Percentiles rank a stretch among this genome's conserved stretches.
phyloP scores from a whole-genome alignment of 2,797 vertebrate species.

The Danio tinwini region DNA sequence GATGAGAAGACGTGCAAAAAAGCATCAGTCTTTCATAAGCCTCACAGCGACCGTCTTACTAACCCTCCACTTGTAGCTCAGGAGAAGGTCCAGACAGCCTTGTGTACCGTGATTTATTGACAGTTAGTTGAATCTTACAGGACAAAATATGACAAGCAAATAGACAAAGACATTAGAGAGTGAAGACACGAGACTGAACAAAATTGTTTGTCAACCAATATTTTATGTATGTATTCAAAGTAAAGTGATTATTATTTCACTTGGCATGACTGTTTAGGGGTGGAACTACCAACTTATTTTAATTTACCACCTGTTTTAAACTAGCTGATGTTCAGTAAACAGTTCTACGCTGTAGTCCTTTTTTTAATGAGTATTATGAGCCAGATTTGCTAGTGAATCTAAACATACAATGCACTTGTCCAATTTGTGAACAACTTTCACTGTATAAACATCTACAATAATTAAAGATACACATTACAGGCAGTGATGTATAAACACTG shows the following conservation, averaged over 20 bases:
- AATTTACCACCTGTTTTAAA: background rate
- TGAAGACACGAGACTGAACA: background rate
- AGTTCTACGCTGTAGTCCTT: background rate
- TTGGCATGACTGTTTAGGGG: background rate
- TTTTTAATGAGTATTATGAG: background rate
- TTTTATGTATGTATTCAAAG: background rate
- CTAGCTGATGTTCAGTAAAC: background rate
- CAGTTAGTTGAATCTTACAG: background rate
- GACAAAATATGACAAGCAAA: slow-evolving; percentile 8
- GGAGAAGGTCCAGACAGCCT: slow-evolving; percentile 19
- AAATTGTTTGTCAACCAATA: background rate
- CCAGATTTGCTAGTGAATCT: background rate
- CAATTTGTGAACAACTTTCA: background rate
- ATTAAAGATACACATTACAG: background rate
- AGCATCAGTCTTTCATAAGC: slow-evolving; percentile 50
- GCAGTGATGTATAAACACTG: background rate
- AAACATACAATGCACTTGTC: background rate
- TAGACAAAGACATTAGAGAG: background rate
- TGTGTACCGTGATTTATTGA: slow-evolving; percentile 19
- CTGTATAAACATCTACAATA: too few species aligned
- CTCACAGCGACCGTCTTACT: slow-evolving; percentile 37
- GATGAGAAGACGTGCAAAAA: slow-evolving; percentile 41
- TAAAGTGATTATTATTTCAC: background rate
- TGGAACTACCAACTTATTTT: background rate
- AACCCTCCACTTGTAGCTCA: slow-evolving; percentile 31